phyloP scores from a whole-genome alignment of 2,888 invertebrate species.

The Petrolisthes manimaculis region DNA sequence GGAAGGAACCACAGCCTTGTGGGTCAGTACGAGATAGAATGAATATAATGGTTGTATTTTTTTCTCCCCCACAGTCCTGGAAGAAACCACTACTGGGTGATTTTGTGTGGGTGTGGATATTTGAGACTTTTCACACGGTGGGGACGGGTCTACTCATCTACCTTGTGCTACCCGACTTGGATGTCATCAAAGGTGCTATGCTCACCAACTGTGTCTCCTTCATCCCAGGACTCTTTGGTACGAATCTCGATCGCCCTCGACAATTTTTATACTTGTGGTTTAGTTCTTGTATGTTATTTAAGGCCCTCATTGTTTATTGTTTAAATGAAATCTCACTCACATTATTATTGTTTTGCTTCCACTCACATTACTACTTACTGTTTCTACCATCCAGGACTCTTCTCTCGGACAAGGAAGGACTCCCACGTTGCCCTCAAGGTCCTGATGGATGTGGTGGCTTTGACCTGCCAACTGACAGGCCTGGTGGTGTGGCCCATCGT shows the following conservation, averaged over 20 bases:
- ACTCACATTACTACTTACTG: background rate
- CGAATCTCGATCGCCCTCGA: conserved; percentile 67
- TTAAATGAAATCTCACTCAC: background rate
- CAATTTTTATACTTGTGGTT: too few relatives aligned
- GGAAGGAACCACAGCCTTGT: too few relatives aligned
- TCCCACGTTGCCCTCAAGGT: conserved; percentile 67
- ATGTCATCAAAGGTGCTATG: conserved; percentile 95
- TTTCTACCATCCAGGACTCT: conserved; percentile 73
- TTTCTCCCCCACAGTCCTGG: conserved; percentile 50
- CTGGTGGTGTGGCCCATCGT: conserved; percentile 88
- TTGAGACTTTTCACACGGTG: conserved; percentile 89
- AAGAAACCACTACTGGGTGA: conserved; percentile 71
- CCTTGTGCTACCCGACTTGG: conserved; percentile 89
- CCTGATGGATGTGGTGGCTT: conserved; percentile 81
- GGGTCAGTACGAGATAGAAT: too few relatives aligned
- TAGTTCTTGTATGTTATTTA: too few relatives aligned
- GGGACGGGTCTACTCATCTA: conserved; percentile 90
- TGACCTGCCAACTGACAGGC: conserved; percentile 90
- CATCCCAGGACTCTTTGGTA: conserved; percentile 84
- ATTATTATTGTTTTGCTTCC: background rate
- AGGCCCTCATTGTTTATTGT: too few relatives aligned
- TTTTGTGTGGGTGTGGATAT: conserved; percentile 80
- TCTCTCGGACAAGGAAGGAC: conserved; percentile 86
- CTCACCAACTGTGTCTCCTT: conserved; percentile 95
- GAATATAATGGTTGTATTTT: background rate